These are phyloP conservation scores for Drosophila vallismaia DNA, from an alignment of 2,888 invertebrate genomes.

Conservation along the genomic window DNA sequence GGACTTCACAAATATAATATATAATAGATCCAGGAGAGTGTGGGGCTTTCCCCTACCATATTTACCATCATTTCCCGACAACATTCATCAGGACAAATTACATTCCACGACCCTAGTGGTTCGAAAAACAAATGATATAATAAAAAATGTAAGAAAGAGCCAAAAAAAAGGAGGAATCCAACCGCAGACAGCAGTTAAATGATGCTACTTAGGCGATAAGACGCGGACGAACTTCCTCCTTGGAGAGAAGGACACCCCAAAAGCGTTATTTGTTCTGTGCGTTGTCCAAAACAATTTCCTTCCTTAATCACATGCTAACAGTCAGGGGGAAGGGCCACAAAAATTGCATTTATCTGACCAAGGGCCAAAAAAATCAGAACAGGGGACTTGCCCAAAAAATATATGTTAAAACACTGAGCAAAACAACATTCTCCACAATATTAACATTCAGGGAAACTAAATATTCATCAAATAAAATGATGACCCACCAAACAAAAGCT, in stretches of 20 bases:
- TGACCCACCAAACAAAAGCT: not conserved
- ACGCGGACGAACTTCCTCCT: constrained; percentile 44
- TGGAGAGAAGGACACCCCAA: constrained; percentile 37
- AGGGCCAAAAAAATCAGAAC: constrained; percentile 42
- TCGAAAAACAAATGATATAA: constrained; percentile 27
- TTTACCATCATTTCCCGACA: constrained; percentile 11
- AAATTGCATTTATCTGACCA: constrained; percentile 76
- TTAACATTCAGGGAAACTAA: not conserved
- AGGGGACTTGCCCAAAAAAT: constrained; percentile 49
- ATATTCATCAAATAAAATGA: not conserved
- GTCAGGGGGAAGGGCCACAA: constrained; percentile 42
- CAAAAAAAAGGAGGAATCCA: constrained; percentile 39
- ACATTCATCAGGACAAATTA: constrained; percentile 68
- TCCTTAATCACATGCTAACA: constrained; percentile 82
- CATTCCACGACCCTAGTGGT: constrained; percentile 16
- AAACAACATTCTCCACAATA: not conserved
- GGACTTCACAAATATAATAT: not conserved
- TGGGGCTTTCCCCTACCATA: not conserved
- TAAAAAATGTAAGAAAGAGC: constrained; percentile 8
- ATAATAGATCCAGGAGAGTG: too few species aligned
- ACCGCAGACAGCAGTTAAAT: constrained; percentile 75
- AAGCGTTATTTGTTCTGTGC: constrained; percentile 64
- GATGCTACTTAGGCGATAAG: constrained; percentile 77
- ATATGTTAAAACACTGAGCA: not conserved
- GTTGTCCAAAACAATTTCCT: constrained; percentile 83